phyloP scores from a whole-genome alignment of 2,888 invertebrate genomes.

The Dryobotodes eremita region DNA sequence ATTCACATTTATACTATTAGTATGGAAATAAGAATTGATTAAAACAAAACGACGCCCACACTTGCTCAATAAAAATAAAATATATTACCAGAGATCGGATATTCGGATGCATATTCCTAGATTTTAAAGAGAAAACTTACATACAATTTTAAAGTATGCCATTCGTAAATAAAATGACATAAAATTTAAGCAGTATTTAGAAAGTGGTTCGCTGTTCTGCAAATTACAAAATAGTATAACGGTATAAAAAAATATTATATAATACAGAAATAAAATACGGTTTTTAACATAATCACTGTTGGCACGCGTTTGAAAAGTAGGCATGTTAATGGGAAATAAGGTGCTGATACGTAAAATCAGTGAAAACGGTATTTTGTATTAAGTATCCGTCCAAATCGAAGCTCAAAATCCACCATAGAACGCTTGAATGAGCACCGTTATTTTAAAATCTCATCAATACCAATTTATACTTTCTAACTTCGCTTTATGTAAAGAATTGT shows the following conservation, averaged over 20 bases:
- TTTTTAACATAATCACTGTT: conserved; percentile 4
- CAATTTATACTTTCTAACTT: conserved; percentile 34
- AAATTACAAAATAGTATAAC: conserved; percentile 12
- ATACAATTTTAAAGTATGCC: neutral
- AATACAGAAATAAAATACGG: neutral
- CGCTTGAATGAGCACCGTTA: neutral
- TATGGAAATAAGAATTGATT: neutral
- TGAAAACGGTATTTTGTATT: neutral
- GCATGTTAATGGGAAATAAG: neutral
- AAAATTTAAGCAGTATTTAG: conserved; percentile 36
- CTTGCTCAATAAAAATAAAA: no score
- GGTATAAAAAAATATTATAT: neutral
- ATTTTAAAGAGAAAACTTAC: conserved; percentile 10
- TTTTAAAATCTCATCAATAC: neutral
- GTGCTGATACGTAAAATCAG: neutral
- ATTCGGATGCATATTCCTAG: neutral
- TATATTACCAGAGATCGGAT: no score
- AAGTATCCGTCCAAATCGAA: neutral
- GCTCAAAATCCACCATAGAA: neutral
- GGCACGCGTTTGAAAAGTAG: no score
- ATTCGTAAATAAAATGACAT: conserved; percentile 26
- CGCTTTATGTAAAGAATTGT: neutral
- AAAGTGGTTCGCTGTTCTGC: conserved; percentile 23
- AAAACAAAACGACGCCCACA: conserved; percentile 2
- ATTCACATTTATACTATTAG: no score